These are phyloP conservation scores for Drosophila fungiperda DNA, from an alignment of 2,888 invertebrate species.

Conservation along the genomic window DNA sequence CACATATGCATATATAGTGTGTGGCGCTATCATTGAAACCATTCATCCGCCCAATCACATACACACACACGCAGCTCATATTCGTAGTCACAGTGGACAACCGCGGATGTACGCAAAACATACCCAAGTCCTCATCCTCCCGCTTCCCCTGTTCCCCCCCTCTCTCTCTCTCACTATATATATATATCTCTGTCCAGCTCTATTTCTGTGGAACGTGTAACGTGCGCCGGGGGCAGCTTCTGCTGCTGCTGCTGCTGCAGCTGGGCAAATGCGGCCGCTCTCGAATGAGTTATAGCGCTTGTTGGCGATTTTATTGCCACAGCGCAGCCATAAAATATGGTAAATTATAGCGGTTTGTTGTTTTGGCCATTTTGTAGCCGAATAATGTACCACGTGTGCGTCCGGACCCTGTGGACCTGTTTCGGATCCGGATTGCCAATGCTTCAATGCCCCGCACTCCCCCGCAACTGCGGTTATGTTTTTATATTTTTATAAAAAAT, in stretches of 20 bases:
- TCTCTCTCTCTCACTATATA: background rate
- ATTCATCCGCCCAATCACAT: conserved; percentile 47
- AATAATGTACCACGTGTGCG: conserved; percentile 82
- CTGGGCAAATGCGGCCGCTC: conserved; percentile 53
- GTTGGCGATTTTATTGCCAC: conserved; percentile 85
- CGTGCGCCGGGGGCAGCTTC: conserved; percentile 70
- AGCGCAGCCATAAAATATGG: conserved; percentile 85
- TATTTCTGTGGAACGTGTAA: conserved; percentile 52
- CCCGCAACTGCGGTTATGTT: conserved; percentile 67
- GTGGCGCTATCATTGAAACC: conserved; percentile 50
- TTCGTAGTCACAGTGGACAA: conserved; percentile 37
- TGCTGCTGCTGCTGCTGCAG: conserved; percentile 49
- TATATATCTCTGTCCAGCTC: background rate
- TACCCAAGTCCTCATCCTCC: conserved; percentile 33
- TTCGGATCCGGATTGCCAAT: conserved; percentile 48
- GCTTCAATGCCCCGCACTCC: conserved; percentile 34
- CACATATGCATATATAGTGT: background rate
- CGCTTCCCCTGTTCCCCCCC: background rate
- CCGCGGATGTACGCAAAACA: conserved; percentile 65
- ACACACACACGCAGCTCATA: conserved; percentile 3
- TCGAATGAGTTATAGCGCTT: conserved; percentile 84
- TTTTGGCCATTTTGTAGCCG: conserved; percentile 84
- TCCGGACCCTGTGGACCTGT: conserved; percentile 72
- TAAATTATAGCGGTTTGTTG: conserved; percentile 85
- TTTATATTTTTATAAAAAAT: conserved; percentile 34